phyloP scores from a whole-genome alignment of 2,113 vertebrate genomes.

The Syrrhaptes paradoxus region DNA sequence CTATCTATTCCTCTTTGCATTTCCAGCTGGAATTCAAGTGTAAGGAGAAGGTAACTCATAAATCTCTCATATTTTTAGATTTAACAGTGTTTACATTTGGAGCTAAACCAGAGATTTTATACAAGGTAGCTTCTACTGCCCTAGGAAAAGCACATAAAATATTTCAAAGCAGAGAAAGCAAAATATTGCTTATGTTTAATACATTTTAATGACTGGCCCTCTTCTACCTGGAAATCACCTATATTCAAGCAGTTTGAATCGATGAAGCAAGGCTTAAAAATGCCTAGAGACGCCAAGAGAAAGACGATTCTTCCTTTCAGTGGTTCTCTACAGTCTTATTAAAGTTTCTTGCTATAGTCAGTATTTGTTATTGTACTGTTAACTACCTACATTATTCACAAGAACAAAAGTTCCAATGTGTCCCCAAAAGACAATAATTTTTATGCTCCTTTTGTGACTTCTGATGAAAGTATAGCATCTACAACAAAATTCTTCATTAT shows the following conservation, averaged over 20 bases:
- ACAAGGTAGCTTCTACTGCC: background rate
- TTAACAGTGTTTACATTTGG: background rate
- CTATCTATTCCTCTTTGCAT: background rate
- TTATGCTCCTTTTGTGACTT: background rate
- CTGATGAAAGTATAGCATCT: slow-evolving; percentile 25
- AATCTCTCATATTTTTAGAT: background rate
- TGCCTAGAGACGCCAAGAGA: background rate
- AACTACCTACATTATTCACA: background rate
- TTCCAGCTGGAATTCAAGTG: background rate
- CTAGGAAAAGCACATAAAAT: background rate
- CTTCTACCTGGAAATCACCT: background rate
- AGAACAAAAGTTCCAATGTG: slow-evolving; percentile 3
- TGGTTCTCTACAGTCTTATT: background rate
- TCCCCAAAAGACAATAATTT: background rate
- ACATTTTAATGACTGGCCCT: background rate
- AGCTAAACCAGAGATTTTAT: background rate
- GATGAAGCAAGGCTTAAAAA: background rate
- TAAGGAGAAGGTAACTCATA: background rate
- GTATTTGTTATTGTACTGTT: background rate
- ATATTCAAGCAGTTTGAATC: background rate
- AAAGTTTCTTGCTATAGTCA: background rate
- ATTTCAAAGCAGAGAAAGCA: background rate
- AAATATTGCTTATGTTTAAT: background rate
- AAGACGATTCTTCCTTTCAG: background rate
- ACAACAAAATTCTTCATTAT: slow-evolving; percentile 3